A percentile compares a stretch with the other conserved stretches of the same genome.
Conservation (phyloP, 2,113 vertebrate genomes). For the Platysternon megacephalum region DNA sequence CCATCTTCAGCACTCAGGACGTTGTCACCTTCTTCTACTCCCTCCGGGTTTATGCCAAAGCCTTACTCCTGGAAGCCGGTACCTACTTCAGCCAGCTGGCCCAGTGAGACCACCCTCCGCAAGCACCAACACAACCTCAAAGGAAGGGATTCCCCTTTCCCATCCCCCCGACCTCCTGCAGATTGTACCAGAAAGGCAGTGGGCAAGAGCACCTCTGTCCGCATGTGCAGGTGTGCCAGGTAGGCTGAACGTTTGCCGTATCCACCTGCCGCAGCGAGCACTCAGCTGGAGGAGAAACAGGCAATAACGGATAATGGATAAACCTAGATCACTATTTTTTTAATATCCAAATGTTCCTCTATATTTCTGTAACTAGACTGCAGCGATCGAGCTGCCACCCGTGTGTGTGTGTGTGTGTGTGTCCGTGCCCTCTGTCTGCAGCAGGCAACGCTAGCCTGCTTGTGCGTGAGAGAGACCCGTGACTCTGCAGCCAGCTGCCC, state of each 20-base stretch:
- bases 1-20: conserved; percentile 96
- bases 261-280: too few relatives aligned
- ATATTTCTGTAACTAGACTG: not conserved
- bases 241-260: not conserved
- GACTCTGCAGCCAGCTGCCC: too few relatives aligned
- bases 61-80: conserved; percentile 88
- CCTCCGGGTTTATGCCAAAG: conserved; percentile 84
- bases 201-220: not conserved
- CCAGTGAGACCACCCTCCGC: conserved; percentile 69
- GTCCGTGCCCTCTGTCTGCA: not conserved
- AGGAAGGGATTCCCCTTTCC: not conserved
- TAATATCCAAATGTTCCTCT: not conserved
- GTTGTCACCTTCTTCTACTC: conserved; percentile 94
- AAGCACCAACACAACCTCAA: not conserved
- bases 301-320: not conserved
- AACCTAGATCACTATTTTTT: not conserved
- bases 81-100: conserved; percentile 87
- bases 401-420: too few relatives aligned
- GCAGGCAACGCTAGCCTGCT: too few relatives aligned
- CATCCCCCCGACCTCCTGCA: not conserved
- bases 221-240: too few relatives aligned
- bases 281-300: not conserved
- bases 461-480: too few relatives aligned
- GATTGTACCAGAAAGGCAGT: not conserved
- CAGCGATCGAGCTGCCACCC: too few relatives aligned